A percentile compares a stretch with the other conserved stretches of the same genome.
phyloP scores from a whole-genome alignment of 2,113 vertebrate species.

The Ursus arctos region DNA sequence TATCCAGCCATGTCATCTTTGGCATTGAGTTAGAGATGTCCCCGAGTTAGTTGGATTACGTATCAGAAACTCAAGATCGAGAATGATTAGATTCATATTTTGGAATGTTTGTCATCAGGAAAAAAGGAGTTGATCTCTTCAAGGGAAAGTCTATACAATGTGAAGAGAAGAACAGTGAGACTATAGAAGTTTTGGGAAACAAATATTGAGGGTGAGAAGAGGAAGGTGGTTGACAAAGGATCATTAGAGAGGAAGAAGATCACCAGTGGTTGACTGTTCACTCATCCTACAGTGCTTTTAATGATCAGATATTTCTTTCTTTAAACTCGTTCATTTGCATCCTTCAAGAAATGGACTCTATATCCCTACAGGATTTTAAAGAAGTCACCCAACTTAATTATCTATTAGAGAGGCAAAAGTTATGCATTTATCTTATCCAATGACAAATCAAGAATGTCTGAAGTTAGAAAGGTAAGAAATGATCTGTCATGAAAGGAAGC shows the following conservation, averaged over 20 bases:
- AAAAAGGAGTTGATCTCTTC: background rate
- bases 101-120: background rate
- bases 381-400: background rate
- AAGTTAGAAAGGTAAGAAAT: constrained; percentile 39
- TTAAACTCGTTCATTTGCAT: background rate
- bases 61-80: background rate
- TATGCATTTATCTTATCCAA: background rate
- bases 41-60: background rate
- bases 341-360: background rate
- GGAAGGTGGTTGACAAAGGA: background rate
- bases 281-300: background rate
- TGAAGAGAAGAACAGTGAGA: background rate
- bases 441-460: background rate
- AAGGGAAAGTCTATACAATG: background rate
- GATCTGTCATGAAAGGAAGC: background rate
- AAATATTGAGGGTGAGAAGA: background rate
- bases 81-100: background rate
- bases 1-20: background rate
- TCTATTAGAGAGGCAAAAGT: background rate
- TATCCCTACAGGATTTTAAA: background rate
- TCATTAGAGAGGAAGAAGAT: background rate
- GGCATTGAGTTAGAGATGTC: background rate
- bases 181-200: background rate
- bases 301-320: background rate
- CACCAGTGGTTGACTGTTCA: background rate